Conservation (phyloP, 1,140 invertebrate genomes). For the Cotesia vestalis region DNA sequence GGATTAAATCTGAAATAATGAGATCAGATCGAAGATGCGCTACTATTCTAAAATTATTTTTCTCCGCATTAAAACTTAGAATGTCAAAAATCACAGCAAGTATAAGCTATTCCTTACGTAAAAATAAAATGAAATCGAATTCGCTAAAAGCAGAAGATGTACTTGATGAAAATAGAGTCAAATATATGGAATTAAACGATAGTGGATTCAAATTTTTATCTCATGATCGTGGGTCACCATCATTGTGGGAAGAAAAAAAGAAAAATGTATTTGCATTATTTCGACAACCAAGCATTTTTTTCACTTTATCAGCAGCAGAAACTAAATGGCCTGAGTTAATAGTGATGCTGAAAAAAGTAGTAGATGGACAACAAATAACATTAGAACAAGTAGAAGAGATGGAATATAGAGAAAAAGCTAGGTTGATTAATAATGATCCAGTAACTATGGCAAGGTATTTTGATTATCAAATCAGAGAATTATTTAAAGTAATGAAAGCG, state of each 20-base stretch:
- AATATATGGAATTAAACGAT: neutral
- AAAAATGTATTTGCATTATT: neutral
- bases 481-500: conserved; percentile 12
- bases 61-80: conserved; percentile 6
- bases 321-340: conserved; percentile 16
- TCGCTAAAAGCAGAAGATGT: neutral
- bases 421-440: neutral
- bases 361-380: neutral
- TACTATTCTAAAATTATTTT: neutral
- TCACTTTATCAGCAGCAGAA: neutral
- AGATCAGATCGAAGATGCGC: conserved; percentile 3
- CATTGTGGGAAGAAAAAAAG: conserved; percentile 9
- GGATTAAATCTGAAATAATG: conserved; percentile 14
- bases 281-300: conserved; percentile 2
- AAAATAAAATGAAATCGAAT: neutral
- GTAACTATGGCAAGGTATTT: neutral
- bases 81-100: neutral
- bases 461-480: neutral
- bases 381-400: neutral
- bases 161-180: neutral
- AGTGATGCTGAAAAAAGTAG: neutral
- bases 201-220: conserved; percentile 8
- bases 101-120: conserved; percentile 1
- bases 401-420: neutral
- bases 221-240: conserved; percentile 11